Evolutionary conservation across 2,113 vertebrate species (phyloP), one percentile per base, ranked within the genome.

Genomic region (Strix uralensis): DNA sequence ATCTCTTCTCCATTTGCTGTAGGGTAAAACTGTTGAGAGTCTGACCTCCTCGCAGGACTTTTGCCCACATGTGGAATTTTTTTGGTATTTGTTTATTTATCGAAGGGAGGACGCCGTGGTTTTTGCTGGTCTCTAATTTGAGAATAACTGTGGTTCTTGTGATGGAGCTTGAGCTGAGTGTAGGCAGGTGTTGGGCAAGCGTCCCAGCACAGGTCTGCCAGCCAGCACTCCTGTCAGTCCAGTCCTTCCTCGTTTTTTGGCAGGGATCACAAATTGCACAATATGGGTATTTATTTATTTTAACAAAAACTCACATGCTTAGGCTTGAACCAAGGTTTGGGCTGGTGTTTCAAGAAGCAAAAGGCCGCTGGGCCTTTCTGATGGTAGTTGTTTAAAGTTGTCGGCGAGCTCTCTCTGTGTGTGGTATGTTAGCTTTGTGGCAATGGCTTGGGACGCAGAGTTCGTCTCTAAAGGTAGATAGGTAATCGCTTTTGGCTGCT

Each of bases 391-490:
- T 46, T 74, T 70, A 32, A 90, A 66, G 52, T 22, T 6, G 2
- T 40, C 3, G 2, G 7, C 0, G 3, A 78, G 34, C 34, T 81
- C 8, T 54, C 46, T 74, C 34, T 0, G 0, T 32, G 5, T 1
- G 2, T 21, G 46, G 8, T n/a, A 4, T 2, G 15, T 70, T 61
- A 47, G 49, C 59, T 85, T 74, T 66, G 58, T 4, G 22, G 54
- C 3, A 1, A 1, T 44, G 34, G 29, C 57, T 90, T 51, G 14
- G 23, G 30, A 14, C 0, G 1, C n/a, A 9, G 38, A 30, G 5
- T 21, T 82, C 34, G 13, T 72, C 61, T 82, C 52, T 52, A 73
- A 51, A 91, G 26, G 17, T 2, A 71, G 49, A 23, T 8, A 63
- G n/a, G 18, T 78, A 32, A 40, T 59, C 7, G 1, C 6, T 77